phyloP scores from a whole-genome alignment of 2,797 vertebrate genomes.

The Ctenopoma multispine region DNA sequence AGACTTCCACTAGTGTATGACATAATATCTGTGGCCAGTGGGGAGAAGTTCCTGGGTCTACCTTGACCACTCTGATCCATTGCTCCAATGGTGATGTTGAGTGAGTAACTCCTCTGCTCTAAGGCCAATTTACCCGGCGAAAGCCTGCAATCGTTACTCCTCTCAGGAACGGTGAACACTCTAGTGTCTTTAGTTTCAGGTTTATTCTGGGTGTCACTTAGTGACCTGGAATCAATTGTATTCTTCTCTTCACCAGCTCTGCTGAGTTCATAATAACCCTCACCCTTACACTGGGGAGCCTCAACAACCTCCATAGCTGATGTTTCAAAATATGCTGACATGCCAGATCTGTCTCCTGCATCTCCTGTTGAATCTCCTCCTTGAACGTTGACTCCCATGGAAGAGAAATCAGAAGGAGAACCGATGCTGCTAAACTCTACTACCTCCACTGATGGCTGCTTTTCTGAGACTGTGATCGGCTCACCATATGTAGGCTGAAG shows the following conservation, averaged over 20 bases:
- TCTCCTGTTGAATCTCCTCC: constrained; percentile 61
- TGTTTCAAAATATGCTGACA: constrained; percentile 99
- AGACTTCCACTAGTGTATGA: constrained; percentile 96
- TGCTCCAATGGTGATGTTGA: constrained; percentile 95
- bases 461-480: constrained; percentile 82
- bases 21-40: constrained; percentile 95
- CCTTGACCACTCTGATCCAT: constrained; percentile 92
- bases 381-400: constrained; percentile 63
- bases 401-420: constrained; percentile 67
- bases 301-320: constrained; percentile 90
- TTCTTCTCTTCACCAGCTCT: constrained; percentile 85
- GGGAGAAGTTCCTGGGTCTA: constrained; percentile 91
- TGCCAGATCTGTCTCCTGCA: constrained; percentile 91
- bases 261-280: constrained; percentile 97
- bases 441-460: constrained; percentile 83
- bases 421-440: constrained; percentile 79
- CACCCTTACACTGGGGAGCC: constrained; percentile 73
- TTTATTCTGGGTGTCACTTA: constrained; percentile 83
- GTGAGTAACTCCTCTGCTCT: constrained; percentile 98
- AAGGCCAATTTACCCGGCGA: constrained; percentile 95
- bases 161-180: constrained; percentile 85
- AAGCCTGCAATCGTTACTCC: constrained; percentile 90
- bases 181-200: constrained; percentile 82
- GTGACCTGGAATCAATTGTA: constrained; percentile 64
- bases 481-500: constrained; percentile 77